Evolutionary conservation across 2,888 invertebrate species (phyloP), one percentile per base, ranked within the genome.

Genomic region (Stenchaetothrips biformis): DNA sequence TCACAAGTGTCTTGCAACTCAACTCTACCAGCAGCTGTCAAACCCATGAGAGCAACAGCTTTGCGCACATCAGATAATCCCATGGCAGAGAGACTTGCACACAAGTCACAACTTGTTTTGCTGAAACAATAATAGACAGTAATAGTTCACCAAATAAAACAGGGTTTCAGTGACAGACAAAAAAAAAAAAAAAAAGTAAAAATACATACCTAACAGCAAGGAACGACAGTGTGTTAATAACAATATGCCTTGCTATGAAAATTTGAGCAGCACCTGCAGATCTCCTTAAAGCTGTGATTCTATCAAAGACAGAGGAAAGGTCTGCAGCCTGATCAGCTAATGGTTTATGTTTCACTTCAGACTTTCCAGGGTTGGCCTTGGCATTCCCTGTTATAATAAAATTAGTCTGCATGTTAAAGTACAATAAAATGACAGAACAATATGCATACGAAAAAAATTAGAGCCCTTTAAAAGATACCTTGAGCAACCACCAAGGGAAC

Each of bases 1-100:
- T 74, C 67, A 74, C 25, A 11, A 11, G 21, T 25, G 9, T 74
- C 67, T 74, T 74, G 67, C 9, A 88, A 85, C 82, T 89, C 88
- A 48, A 90, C 88, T 80, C 89, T 87, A 74, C 90, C 90, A 83
- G 89, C 88, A 7, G 91, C 90, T 77, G 89, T 89, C 80, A 91
- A 85, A 47, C 89, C 89, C 91, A 91, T 91, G 48, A 91, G 86
- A 16, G 89, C 87, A 0, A 91, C 89, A 0, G 91, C 88, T 84
- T 90, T 89, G 80, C 89, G 87, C 59, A 91, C 89, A 85, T 91
- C 90, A 2, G 89, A 88, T 81, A 91, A 85, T n/a, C 89, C 89
- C 48, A 89, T 87, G 47, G 79, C 67, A 9, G 67, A 18, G 25
- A 53, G 48, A 49, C 25, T 80, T 77, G 47, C 48, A 59, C 53